Percentiles rank a stretch among this genome's conserved stretches.
These are phyloP conservation scores for Anhinga anhinga DNA, from an alignment of 2,113 vertebrate genomes.

Conservation along the genomic window DNA sequence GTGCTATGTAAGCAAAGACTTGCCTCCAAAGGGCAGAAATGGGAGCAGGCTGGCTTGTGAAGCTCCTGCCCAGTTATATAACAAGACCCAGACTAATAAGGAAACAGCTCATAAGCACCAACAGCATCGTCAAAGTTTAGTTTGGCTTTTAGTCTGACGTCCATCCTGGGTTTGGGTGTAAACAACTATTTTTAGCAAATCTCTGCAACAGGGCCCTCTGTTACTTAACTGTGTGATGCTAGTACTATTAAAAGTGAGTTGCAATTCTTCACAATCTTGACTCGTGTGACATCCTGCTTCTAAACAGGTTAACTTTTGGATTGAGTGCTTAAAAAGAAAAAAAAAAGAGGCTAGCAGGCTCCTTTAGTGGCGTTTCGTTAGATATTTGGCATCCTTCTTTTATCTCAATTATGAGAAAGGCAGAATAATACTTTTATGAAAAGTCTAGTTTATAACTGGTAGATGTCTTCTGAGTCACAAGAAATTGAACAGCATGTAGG, in stretches of 20 bases:
- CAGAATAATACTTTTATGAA: neutral
- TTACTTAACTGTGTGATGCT: neutral
- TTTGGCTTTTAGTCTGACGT: neutral
- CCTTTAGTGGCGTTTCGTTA: neutral
- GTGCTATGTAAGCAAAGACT: neutral
- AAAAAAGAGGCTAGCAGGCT: neutral
- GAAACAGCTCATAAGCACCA: neutral
- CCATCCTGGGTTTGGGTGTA: neutral
- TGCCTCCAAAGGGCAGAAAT: neutral
- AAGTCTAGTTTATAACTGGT: neutral
- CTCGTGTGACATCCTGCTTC: neutral
- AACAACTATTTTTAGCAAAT: neutral
- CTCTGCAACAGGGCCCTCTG: neutral
- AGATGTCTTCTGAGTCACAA: neutral
- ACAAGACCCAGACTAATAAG: neutral
- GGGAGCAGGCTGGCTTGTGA: neutral
- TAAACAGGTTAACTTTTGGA: neutral
- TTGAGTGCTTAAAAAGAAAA: neutral
- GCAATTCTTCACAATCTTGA: neutral
- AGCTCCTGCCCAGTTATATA: rapidly evolving
- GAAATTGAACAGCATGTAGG: neutral
- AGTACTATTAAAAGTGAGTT: neutral
- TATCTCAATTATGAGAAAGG: neutral
- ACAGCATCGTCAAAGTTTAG: neutral
- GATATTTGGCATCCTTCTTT: neutral